phyloP scores from a whole-genome alignment of 2,888 invertebrate species.

The Gastrophysa polygoni region DNA sequence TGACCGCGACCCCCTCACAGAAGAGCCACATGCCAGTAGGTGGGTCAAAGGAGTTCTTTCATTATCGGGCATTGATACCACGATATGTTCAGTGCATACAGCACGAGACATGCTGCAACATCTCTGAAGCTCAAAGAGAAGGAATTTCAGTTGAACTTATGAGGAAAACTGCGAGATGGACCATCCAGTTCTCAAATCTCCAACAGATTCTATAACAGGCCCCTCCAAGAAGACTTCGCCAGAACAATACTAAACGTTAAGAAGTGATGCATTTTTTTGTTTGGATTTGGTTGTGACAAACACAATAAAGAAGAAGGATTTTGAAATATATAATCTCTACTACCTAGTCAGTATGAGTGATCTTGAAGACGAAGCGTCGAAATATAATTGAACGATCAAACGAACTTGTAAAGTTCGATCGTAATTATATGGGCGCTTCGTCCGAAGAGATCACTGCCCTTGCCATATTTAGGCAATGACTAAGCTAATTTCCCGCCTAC shows the following conservation, averaged over 20 bases:
- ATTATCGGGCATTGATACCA: constrained; percentile 29
- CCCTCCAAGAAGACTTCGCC: neutral
- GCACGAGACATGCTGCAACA: constrained; percentile 22
- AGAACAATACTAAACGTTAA: neutral
- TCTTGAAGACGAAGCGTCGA: neutral
- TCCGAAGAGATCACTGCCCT: neutral
- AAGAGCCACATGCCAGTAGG: constrained; percentile 23
- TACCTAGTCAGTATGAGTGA: neutral
- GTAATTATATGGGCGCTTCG: neutral
- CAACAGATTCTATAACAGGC: constrained; percentile 18
- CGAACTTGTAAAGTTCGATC: neutral
- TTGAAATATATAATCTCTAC: neutral
- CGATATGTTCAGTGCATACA: constrained; percentile 15
- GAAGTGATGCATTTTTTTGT: neutral
- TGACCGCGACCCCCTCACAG: neutral
- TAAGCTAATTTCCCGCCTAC: neutral
- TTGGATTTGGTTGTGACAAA: no score
- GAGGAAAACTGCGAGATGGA: constrained; percentile 24
- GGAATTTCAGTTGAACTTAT: constrained; percentile 18
- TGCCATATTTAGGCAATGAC: neutral
- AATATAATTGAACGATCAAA: constrained; percentile 3
- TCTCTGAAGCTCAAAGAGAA: constrained; percentile 18
- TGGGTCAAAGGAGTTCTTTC: constrained; percentile 33
- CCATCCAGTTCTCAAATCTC: constrained; percentile 11
- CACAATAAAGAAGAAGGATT: no score